Conservation (phyloP, 2,888 invertebrate genomes). For the Myopa testacea region DNA sequence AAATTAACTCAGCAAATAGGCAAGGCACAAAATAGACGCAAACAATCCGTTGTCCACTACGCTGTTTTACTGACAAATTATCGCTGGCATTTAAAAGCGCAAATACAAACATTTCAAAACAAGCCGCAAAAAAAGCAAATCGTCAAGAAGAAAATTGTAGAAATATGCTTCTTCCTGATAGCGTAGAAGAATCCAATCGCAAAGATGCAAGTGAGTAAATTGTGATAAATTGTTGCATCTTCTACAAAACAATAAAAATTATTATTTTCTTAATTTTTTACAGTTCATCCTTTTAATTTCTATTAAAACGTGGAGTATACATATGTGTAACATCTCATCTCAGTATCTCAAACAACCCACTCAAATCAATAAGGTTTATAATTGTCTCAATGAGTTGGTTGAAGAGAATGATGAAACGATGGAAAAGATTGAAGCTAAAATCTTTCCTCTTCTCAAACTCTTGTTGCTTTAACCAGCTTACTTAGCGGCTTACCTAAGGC, state of each 20-base stretch:
- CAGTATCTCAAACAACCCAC: constrained; percentile 68
- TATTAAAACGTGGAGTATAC: constrained; percentile 71
- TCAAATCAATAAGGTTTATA: constrained; percentile 67
- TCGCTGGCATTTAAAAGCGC: constrained; percentile 52
- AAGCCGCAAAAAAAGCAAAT: constrained; percentile 54
- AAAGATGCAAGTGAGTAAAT: constrained; percentile 66
- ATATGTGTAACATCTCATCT: constrained; percentile 76
- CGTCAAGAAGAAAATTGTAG: constrained; percentile 64
- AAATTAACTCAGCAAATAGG: too few relatives aligned
- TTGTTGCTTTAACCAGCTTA: too few relatives aligned
- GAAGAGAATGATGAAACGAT: constrained; percentile 72
- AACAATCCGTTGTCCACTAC: constrained; percentile 48
- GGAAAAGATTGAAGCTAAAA: constrained; percentile 76
- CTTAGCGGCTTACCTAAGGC: too few relatives aligned
- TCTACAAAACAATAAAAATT: neutral
- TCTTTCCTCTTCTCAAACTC: constrained; percentile 83
- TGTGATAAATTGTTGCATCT: neutral
- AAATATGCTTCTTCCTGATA: constrained; percentile 64
- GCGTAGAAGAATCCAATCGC: constrained; percentile 62
- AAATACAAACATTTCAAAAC: constrained; percentile 50
- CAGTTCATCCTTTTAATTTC: constrained; percentile 67
- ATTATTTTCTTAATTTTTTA: neutral
- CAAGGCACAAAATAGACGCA: constrained; percentile 50
- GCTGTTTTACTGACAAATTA: constrained; percentile 55
- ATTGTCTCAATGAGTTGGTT: constrained; percentile 69